Percentiles rank a stretch among this genome's conserved stretches.
phyloP scores from a whole-genome alignment of 2,113 vertebrate genomes.

The Tinamus guttatus region DNA sequence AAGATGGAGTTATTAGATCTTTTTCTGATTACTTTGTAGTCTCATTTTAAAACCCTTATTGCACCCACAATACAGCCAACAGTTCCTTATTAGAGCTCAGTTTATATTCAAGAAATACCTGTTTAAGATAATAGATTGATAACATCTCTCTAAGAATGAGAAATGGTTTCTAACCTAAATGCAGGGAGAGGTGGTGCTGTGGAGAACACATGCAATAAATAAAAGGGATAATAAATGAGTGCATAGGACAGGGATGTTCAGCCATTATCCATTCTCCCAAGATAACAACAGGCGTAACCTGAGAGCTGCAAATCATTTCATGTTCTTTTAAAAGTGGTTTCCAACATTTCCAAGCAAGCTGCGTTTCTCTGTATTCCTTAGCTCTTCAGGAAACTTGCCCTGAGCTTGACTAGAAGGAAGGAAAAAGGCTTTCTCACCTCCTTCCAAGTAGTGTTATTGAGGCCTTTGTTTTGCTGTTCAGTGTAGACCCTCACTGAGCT shows the following conservation, averaged over 20 bases:
- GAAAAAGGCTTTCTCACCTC: neutral
- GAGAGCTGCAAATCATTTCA: neutral
- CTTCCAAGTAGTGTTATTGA: neutral
- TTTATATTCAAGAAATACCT: conserved; percentile 48
- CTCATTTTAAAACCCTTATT: conserved; percentile 9
- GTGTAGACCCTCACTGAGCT: neutral
- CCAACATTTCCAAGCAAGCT: neutral
- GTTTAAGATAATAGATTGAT: conserved; percentile 42
- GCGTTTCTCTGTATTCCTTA: neutral
- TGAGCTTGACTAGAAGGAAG: neutral
- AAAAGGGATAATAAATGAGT: neutral
- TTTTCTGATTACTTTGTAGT: conserved; percentile 16
- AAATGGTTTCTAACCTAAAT: neutral
- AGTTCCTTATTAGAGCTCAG: conserved; percentile 8
- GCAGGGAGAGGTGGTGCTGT: neutral
- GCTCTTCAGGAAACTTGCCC: neutral
- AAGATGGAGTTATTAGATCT: neutral
- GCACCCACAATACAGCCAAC: neutral
- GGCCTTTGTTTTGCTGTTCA: neutral
- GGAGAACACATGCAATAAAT: neutral
- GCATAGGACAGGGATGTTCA: neutral
- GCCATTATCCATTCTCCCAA: neutral
- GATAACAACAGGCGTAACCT: neutral
- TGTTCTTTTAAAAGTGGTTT: neutral
- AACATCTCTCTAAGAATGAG: conserved; percentile 21